A percentile compares a stretch with the other conserved stretches of the same genome.
Evolutionary conservation across 2,797 vertebrate species (phyloP).

Genomic region (Cryptoprocta ferox): DNA sequence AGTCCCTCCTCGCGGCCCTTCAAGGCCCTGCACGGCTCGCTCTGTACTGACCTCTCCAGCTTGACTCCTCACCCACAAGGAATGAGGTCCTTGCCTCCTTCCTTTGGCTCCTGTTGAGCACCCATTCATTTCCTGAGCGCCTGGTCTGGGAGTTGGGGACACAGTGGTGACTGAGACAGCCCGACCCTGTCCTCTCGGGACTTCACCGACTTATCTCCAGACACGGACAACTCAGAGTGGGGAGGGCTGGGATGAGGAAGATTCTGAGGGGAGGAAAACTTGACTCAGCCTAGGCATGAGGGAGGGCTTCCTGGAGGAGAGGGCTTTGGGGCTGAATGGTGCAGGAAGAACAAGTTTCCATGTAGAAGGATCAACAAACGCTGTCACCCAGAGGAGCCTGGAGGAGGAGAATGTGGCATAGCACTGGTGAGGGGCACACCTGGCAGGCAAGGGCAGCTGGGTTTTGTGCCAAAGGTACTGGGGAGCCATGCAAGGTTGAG

Average conservation of each 20-base stretch:
- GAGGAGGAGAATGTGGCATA: neutral
- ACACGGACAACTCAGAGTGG: neutral
- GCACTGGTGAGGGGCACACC: accelerated
- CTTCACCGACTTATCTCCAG: neutral
- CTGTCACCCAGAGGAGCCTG: neutral
- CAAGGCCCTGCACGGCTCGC: neutral
- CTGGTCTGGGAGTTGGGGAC: neutral
- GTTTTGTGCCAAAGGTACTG: neutral
- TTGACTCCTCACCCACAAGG: neutral
- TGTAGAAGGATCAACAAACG: neutral
- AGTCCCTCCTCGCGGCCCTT: neutral
- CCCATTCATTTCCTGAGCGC: slow-evolving; percentile 33
- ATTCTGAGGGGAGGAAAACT: neutral
- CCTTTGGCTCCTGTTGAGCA: slow-evolving; percentile 66
- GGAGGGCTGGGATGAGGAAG: neutral
- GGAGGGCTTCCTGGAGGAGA: slow-evolving; percentile 52
- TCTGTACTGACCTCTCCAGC: neutral
- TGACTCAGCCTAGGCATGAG: neutral
- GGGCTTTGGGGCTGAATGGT: neutral
- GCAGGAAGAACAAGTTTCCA: neutral
- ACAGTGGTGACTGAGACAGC: neutral
- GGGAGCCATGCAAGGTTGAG: neutral
- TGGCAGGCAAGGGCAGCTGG: no score
- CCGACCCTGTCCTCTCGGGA: neutral
- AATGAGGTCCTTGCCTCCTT: slow-evolving; percentile 45